A percentile compares a stretch with the other conserved stretches of the same genome.
Conservation (phyloP, 2,113 vertebrate genomes). For the Tupaia chinensis region DNA sequence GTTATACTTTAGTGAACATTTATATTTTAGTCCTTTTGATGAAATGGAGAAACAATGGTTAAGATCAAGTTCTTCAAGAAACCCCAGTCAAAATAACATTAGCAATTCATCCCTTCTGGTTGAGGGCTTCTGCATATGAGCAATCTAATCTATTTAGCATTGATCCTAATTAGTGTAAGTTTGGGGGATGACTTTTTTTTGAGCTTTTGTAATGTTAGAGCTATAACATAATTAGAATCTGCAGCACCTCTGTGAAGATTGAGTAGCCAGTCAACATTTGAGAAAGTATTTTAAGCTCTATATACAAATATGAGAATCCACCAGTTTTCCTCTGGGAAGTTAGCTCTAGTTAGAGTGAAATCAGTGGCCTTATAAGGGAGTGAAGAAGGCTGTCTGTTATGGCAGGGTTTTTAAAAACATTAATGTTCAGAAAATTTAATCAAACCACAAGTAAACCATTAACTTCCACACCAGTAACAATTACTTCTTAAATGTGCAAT, state of each 20-base stretch:
- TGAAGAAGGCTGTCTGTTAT: not conserved
- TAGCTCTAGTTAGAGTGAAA: not conserved
- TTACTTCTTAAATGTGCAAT: constrained; percentile 57
- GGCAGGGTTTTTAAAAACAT: constrained; percentile 13
- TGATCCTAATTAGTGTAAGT: not conserved
- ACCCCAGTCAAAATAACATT: not conserved
- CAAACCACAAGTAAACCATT: constrained; percentile 31
- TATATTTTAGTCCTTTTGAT: constrained; percentile 14
- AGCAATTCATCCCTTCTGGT: not conserved
- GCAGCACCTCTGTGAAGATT: not conserved
- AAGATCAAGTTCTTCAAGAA: not conserved
- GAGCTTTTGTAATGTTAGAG: not conserved
- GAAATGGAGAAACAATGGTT: not conserved
- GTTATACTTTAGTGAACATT: not conserved
- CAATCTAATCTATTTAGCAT: not conserved
- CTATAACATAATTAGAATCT: not conserved
- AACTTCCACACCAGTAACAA: constrained; percentile 22
- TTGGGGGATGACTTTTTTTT: not conserved
- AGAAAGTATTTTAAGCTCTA: not conserved
- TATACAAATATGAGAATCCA: not conserved
- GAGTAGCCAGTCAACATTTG: not conserved
- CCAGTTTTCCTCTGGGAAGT: not conserved
- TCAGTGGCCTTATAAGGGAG: not conserved
- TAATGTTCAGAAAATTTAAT: constrained; percentile 57
- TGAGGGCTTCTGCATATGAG: not conserved